Conservation (phyloP, 2,113 vertebrate genomes). For the Mohoua ochrocephala region DNA sequence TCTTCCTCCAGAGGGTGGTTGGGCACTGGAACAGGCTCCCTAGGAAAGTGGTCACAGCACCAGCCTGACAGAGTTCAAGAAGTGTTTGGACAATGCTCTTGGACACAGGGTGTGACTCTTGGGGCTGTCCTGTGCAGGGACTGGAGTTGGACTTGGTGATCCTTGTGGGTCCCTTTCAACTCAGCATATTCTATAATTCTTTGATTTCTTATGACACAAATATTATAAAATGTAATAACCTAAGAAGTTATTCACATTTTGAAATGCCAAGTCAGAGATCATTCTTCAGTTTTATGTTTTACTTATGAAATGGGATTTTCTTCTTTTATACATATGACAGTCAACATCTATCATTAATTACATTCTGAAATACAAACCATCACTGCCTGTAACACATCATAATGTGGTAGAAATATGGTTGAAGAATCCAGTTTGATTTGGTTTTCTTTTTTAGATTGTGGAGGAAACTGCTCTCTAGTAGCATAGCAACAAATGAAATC, state of each 20-base stretch:
- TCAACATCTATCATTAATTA: neutral
- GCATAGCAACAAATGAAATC: neutral
- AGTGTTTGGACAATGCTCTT: rapidly evolving
- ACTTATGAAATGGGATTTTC: neutral
- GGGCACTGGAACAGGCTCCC: neutral
- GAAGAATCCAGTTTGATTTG: neutral
- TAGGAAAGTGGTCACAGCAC: neutral
- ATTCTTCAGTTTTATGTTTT: neutral
- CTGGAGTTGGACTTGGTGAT: neutral
- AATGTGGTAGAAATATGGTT: neutral
- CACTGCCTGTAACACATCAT: neutral
- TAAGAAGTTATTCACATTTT: neutral
- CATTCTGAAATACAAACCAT: neutral
- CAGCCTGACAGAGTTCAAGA: neutral
- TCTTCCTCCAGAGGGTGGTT: neutral
- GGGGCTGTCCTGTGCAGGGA: neutral
- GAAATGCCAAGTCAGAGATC: neutral
- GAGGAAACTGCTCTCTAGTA: neutral
- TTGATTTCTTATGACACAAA: neutral
- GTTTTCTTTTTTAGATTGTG: neutral
- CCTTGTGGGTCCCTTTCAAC: neutral
- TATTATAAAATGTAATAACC: neutral
- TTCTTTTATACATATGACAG: neutral
- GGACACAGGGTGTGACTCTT: neutral
- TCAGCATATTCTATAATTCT: neutral